Conservation (phyloP, 2,797 vertebrate genomes). For the Microctenopoma lineatum region DNA sequence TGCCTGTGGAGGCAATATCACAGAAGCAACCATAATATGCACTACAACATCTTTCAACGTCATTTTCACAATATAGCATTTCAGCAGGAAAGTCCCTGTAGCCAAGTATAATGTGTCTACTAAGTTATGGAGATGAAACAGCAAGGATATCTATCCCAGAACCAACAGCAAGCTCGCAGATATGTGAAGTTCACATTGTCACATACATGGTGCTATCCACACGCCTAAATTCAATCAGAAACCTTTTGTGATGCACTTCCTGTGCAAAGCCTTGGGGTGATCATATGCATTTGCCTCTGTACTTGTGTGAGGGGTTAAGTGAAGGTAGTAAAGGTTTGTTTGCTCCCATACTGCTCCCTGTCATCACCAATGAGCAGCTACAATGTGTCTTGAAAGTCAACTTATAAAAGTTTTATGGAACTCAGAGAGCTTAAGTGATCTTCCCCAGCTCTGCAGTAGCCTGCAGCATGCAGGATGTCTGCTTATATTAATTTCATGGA, state of each 20-base stretch:
- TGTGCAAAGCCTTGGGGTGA: conserved; percentile 80
- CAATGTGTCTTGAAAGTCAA: conserved; percentile 90
- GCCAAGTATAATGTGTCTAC: neutral
- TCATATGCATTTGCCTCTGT: conserved; percentile 79
- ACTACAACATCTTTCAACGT: too few species aligned
- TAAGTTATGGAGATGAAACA: conserved; percentile 8
- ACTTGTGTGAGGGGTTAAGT: conserved; percentile 84
- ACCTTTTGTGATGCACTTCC: conserved; percentile 72
- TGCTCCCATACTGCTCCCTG: conserved; percentile 86
- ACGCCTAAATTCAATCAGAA: conserved; percentile 34
- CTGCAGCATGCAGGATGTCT: conserved; percentile 89
- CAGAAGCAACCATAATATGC: neutral
- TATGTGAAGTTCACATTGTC: neutral
- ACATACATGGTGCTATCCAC: neutral
- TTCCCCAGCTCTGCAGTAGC: conserved; percentile 86
- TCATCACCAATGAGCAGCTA: conserved; percentile 89
- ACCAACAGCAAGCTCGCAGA: neutral
- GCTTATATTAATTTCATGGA: conserved; percentile 98
- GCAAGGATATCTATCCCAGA: conserved; percentile 1
- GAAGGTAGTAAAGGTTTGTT: conserved; percentile 88
- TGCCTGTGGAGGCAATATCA: neutral
- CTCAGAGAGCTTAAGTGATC: conserved; percentile 94
- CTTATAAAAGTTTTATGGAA: conserved; percentile 96
- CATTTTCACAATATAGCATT: neutral
- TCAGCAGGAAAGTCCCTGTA: neutral